Evolutionary conservation across 2,797 vertebrate species (phyloP), one percentile per base, ranked within the genome.

Genomic region (Pseudochirops cupreus): DNA sequence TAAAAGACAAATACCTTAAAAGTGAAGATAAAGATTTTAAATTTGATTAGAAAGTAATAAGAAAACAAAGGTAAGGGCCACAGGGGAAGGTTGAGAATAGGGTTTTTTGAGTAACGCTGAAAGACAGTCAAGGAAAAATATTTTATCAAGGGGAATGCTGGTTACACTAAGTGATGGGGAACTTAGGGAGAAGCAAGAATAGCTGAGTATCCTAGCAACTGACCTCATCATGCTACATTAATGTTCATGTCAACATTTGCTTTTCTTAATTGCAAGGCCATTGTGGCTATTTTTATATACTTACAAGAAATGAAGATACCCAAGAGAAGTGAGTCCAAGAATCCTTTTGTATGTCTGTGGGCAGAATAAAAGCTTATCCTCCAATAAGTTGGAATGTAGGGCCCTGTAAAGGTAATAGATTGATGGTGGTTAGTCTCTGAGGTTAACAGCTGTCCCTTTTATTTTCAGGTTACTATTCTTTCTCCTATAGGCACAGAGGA

Each of bases 41-140:
- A 92, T 10, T n/a, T 92, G 31, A 92, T 58, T 95, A 90, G 33
- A 94, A 91, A 59, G 57, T 87, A 39, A 91, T 91, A 90, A 91
- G 26, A 91, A 90, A 90, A 90, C 29, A 4, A 39, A 21, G 2
- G 50, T 31, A 33, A 46, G 3, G 50, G 7, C 55, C 24, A 28
- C 7, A n/a, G 33, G 56, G 21, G 33, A 92, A 46, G 9, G 55
- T 11, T 82, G 46, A 82, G 67, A 82, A 46, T 13, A 59, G 16
- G 46, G 16, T 26, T 1, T 50, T 46, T 33, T 82, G 52, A 57
- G 2, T 12, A 26, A 0, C 0, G 6, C 24, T 4, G 57, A 28
- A 56, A 82, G 59, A 54, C 4, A 3, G 31, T 54, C 74, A n/a
- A 46, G 13, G 57, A 95, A 16, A 89, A 33, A 0, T 29, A 74